Conservation (phyloP, 1,140 invertebrate species). For the Phymorhynchus buccinoides region DNA sequence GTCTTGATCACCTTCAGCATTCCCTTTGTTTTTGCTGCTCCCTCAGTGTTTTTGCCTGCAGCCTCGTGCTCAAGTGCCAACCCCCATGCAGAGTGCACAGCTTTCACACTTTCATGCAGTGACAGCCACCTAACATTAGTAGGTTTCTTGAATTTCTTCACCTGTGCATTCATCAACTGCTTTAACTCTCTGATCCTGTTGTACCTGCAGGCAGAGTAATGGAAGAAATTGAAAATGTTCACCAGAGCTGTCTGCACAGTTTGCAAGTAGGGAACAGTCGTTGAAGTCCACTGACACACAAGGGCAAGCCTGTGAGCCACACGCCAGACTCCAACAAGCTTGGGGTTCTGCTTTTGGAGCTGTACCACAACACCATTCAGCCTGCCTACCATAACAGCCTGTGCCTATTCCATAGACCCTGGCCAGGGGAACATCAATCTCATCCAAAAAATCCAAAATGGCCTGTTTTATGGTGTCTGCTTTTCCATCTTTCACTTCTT, state of each 20-base stretch:
- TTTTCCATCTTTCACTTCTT: slow-evolving; percentile 31
- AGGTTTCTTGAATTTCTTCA: slow-evolving; percentile 41
- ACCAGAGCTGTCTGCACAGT: slow-evolving; percentile 28
- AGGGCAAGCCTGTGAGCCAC: slow-evolving; percentile 38
- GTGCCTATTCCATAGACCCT: slow-evolving; percentile 30
- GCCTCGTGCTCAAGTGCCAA: slow-evolving; percentile 38
- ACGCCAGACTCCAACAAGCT: slow-evolving; percentile 23
- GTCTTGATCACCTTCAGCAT: slow-evolving; percentile 35
- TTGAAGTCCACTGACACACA: slow-evolving; percentile 26
- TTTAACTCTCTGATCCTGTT: slow-evolving; percentile 34
- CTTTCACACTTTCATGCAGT: slow-evolving; percentile 37
- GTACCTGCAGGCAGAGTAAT: slow-evolving; percentile 39
- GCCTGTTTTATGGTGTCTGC: slow-evolving; percentile 34
- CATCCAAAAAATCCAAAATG: background rate
- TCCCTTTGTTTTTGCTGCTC: slow-evolving; percentile 12
- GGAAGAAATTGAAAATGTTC: slow-evolving; percentile 23
- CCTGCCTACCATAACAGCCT: slow-evolving; percentile 36
- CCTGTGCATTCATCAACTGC: slow-evolving; percentile 31
- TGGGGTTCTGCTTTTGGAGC: slow-evolving; percentile 30
- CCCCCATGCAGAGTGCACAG: slow-evolving; percentile 34
- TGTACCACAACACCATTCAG: slow-evolving; percentile 22
- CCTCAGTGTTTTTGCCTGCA: slow-evolving; percentile 32
- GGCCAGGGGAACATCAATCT: slow-evolving; percentile 8
- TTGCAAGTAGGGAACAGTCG: slow-evolving; percentile 28
- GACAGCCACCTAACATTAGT: slow-evolving; percentile 43